A percentile compares a stretch with the other conserved stretches of the same genome.
Conservation (phyloP, 2,797 vertebrate genomes). For the Myotis planiceps region DNA sequence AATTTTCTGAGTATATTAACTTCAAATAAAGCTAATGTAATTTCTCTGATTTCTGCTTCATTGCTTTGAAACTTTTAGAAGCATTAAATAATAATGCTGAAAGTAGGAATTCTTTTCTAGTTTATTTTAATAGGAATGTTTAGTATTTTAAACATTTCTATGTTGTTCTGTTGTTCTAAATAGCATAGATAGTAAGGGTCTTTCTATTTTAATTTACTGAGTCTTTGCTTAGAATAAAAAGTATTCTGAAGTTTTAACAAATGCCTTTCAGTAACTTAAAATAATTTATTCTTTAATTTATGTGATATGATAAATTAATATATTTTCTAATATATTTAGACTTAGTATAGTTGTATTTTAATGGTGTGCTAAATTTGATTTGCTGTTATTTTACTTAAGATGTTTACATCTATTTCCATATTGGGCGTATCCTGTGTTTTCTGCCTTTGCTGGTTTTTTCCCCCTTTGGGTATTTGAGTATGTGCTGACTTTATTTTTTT, state of each 20-base stretch:
- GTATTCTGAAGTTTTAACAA: not conserved
- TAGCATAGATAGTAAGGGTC: not conserved
- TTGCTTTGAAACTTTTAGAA: not conserved
- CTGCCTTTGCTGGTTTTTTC: not conserved
- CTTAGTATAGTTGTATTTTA: not conserved
- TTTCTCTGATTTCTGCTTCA: not conserved
- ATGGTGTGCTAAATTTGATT: not conserved
- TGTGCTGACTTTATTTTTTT: not conserved
- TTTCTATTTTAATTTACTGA: not conserved
- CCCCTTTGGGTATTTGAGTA: not conserved
- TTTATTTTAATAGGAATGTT: not conserved
- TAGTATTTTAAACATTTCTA: not conserved
- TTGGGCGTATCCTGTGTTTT: not conserved
- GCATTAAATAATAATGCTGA: not conserved
- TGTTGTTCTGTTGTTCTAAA: not conserved
- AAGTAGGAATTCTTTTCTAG: not conserved
- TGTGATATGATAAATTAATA: constrained; percentile 16
- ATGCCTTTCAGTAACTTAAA: not conserved
- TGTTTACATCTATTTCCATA: not conserved
- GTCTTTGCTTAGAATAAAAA: not conserved
- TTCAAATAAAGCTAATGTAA: not conserved
- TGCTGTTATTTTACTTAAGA: not conserved
- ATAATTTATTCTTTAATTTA: not conserved
- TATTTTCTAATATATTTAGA: not conserved
- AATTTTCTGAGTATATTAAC: not conserved